Conservation (phyloP, 2,797 vertebrate genomes). For the Microctenopoma lineatum region DNA sequence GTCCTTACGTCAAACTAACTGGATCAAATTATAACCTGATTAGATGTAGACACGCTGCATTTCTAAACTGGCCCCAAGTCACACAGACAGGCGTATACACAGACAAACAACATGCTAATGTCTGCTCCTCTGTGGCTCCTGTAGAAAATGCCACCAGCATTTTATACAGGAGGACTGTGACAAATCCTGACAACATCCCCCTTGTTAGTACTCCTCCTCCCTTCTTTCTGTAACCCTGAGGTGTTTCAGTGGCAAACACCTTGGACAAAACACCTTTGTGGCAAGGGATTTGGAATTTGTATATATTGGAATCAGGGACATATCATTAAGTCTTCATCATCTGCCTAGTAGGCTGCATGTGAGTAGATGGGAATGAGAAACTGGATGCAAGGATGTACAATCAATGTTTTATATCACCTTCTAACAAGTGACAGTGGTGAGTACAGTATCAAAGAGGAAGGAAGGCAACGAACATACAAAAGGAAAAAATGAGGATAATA, state of each 20-base stretch:
- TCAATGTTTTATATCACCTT: not conserved
- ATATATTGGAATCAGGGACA: slow-evolving; percentile 35
- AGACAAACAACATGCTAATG: slow-evolving; percentile 61
- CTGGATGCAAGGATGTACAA: not conserved
- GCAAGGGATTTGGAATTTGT: slow-evolving; percentile 55
- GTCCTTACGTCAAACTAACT: slow-evolving; percentile 40
- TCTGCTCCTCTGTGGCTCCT: slow-evolving; percentile 49
- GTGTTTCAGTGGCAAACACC: slow-evolving; percentile 56
- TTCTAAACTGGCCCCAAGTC: slow-evolving; percentile 39
- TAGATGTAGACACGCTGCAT: slow-evolving; percentile 45
- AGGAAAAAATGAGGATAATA: slow-evolving; percentile 38
- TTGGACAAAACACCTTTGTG: slow-evolving; percentile 55
- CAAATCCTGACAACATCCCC: slow-evolving; percentile 69
- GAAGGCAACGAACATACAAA: slow-evolving; percentile 12
- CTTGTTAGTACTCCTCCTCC: slow-evolving; percentile 48
- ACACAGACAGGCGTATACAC: slow-evolving; percentile 42
- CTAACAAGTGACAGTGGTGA: slow-evolving; percentile 17
- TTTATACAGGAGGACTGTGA: slow-evolving; percentile 63
- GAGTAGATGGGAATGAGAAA: not conserved
- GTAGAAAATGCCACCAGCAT: slow-evolving; percentile 58
- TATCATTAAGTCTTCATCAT: slow-evolving; percentile 59
- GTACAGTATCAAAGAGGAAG: not conserved
- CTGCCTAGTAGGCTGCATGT: slow-evolving; percentile 33
- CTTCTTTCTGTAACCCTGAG: slow-evolving; percentile 25
- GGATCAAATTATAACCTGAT: slow-evolving; percentile 58